Evolutionary conservation across 2,797 vertebrate species (phyloP).

Genomic region (Labroides dimidiatus): DNA sequence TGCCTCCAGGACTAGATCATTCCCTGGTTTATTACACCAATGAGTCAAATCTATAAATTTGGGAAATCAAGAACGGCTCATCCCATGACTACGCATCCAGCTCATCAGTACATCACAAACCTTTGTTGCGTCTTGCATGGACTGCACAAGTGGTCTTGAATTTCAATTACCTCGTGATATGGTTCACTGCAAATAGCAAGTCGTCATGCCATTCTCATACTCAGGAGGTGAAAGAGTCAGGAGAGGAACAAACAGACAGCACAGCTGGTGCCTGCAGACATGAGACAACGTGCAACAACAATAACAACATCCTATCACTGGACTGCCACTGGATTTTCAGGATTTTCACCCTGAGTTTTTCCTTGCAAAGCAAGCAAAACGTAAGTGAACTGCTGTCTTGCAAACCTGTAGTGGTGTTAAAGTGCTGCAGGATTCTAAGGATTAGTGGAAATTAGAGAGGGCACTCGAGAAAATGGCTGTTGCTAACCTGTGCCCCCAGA

Average conservation of each 20-base stretch:
- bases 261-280: constrained; percentile 42
- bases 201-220: constrained; percentile 12
- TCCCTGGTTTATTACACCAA: constrained; percentile 22
- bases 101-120: not conserved
- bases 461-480: constrained; percentile 42
- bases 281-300: constrained; percentile 25
- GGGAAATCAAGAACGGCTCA: not conserved
- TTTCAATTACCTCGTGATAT: constrained; percentile 49
- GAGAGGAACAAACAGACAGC: constrained; percentile 25
- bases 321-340: not conserved
- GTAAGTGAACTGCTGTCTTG: constrained; percentile 24
- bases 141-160: constrained; percentile 23
- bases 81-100: not conserved
- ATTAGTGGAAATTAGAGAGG: constrained; percentile 2
- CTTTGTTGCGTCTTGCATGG: not conserved
- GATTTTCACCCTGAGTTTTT: not conserved
- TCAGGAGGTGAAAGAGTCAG: constrained; percentile 40
- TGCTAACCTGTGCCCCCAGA: constrained; percentile 8
- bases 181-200: constrained; percentile 52
- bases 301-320: constrained; percentile 20
- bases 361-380: not conserved
- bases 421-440: constrained; percentile 12
- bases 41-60: not conserved
- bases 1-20: constrained; percentile 32
- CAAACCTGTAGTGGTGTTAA: not conserved